Percentiles rank a stretch among this genome's conserved stretches.
phyloP scores from a whole-genome alignment of 2,888 invertebrate species.

The Galeopsomyia nigrocyanea region DNA sequence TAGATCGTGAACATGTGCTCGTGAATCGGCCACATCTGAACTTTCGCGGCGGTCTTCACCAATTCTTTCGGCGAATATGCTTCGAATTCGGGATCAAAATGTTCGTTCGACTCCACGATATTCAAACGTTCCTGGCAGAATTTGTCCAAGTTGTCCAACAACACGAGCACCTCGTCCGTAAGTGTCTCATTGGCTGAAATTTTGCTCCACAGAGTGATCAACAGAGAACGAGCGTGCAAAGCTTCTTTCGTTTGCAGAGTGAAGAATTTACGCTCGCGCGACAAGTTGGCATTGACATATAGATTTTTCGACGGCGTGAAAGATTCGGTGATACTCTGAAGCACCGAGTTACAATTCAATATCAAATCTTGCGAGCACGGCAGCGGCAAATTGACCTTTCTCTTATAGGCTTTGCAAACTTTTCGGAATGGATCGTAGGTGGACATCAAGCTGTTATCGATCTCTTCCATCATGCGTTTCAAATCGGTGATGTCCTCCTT shows the following conservation, averaged over 20 bases:
- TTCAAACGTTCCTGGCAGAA: constrained; percentile 48
- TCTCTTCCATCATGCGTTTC: constrained; percentile 56
- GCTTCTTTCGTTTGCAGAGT: constrained; percentile 50
- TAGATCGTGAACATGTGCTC: constrained; percentile 71
- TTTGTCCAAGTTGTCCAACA: constrained; percentile 48
- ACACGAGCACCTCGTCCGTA: constrained; percentile 41
- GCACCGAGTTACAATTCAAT: constrained; percentile 47
- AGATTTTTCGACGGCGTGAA: constrained; percentile 50
- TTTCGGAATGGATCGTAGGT: constrained; percentile 58
- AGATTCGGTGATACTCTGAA: constrained; percentile 49
- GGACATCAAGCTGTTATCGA: constrained; percentile 50
- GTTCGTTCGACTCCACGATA: constrained; percentile 46
- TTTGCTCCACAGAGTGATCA: constrained; percentile 55
- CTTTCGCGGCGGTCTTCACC: constrained; percentile 59
- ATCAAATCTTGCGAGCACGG: constrained; percentile 56
- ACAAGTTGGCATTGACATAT: constrained; percentile 41
- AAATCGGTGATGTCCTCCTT: constrained; percentile 56
- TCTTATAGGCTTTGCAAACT: constrained; percentile 57
- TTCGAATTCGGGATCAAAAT: constrained; percentile 21
- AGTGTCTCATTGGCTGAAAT: constrained; percentile 51
- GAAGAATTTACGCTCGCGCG: constrained; percentile 53
- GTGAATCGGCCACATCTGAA: constrained; percentile 73
- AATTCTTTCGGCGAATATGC: constrained; percentile 45
- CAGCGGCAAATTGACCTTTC: constrained; percentile 51
- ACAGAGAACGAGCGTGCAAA: constrained; percentile 42